Base-by-base conservation (phyloP, 2,113 vertebrate species). In the Coptodon rendalli region DNA sequence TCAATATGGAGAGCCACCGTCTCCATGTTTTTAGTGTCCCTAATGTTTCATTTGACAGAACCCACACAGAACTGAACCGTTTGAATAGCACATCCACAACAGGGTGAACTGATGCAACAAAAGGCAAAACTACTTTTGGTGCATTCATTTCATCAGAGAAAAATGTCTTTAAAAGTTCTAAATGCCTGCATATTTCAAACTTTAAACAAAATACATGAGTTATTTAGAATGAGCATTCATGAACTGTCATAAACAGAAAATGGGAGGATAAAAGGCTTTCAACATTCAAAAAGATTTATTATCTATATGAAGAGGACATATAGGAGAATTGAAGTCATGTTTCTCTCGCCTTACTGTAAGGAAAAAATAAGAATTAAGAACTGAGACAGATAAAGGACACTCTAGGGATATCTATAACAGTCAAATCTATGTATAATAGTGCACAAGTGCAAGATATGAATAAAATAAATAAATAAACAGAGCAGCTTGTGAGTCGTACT, bases 291-390 rank as follows among this genome's bases (percentile, higher is more conserved):
- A 10, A 66, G 19, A 1, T 36, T 66, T 1, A 66, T 12, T 12
- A 19, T n/a, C 31, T 36, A 66, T 66, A 66, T 12, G 17, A 16
- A 36, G 6, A 66, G 61, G 61, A 36, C 61, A 66, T n/a, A 12
- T 12, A 66, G 61, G 17, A n/a, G 17, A 36, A 11, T 12, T 0
- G 2, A 66, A 36, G 6, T n/a, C 4, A 1, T 5, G 31, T 36
- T 66, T 66, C 17, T 66, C 17, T 66, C 6, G 5, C 1, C 6
- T 63, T 63, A 34, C 29, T 66, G 9, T 17, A n/a, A 63, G n/a
- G 1, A 11, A 36, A 63, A n/a, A 66, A 7, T 36, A 36, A 66
- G 16, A 63, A 11, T 66, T 66, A 66, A 66, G 1, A 59, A 31
- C 7, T 14, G 54, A 59, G 56, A 29, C 27, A 59, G 57, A 59